phyloP scores from a whole-genome alignment of 1,140 invertebrate genomes.

The Penaeus vannamei region DNA sequence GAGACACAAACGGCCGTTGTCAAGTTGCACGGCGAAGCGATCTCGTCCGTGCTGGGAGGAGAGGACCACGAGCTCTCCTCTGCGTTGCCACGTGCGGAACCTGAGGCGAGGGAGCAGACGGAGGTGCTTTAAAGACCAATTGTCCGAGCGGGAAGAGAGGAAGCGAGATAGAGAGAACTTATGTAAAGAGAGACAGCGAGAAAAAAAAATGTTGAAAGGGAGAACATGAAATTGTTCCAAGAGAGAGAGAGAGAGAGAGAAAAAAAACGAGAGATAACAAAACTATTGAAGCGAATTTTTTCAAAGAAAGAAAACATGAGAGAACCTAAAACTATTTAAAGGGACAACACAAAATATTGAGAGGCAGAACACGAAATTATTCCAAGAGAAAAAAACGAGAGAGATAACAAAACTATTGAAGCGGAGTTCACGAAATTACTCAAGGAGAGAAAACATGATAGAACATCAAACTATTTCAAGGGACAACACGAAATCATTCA shows the following conservation, averaged over 20 bases:
- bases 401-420: no score
- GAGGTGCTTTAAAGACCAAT: background rate
- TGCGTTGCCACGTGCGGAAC: conserved; percentile 38
- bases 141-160: background rate
- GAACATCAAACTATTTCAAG: no score
- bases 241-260: background rate
- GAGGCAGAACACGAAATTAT: no score
- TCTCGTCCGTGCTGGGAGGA: conserved; percentile 39
- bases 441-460: no score
- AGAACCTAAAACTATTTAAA: no score
- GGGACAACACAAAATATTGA: no score
- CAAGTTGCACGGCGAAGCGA: conserved; percentile 39
- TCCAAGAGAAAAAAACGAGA: no score
- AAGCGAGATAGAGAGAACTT: conserved; percentile 25
- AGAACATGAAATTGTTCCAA: background rate
- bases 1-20: conserved; percentile 35
- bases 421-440: no score
- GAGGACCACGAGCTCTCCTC: conserved; percentile 41
- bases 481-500: no score
- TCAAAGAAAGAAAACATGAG: no score
- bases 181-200: conserved; percentile 38
- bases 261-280: no score
- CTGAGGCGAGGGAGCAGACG: background rate
- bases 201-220: conserved; percentile 1
- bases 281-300: background rate